Conservation (phyloP, 2,888 invertebrate species). For the Phaedon cochleariae region DNA sequence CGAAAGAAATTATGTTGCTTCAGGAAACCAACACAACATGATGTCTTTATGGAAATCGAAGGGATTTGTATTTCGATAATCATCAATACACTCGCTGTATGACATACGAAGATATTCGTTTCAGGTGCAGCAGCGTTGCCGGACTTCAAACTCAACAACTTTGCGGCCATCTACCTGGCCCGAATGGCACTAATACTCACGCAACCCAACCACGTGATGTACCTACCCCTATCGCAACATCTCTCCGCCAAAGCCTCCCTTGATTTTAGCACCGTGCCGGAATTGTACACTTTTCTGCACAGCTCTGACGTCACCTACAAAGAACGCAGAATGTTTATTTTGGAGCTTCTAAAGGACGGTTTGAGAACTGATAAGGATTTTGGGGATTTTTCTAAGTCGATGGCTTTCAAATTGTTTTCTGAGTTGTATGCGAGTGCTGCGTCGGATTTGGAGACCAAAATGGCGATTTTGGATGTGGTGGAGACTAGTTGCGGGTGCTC, state of each 20-base stretch:
- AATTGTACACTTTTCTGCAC: slow-evolving; percentile 85
- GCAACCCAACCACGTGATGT: slow-evolving; percentile 79
- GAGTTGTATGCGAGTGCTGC: slow-evolving; percentile 73
- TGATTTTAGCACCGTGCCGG: slow-evolving; percentile 83
- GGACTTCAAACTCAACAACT: slow-evolving; percentile 55
- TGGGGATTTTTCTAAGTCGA: slow-evolving; percentile 74
- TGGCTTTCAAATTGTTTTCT: slow-evolving; percentile 80
- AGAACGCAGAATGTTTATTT: slow-evolving; percentile 78
- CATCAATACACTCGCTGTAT: no score
- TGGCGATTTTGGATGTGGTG: slow-evolving; percentile 73
- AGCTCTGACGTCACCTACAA: slow-evolving; percentile 76
- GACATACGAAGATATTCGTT: no score
- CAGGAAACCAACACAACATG: no score
- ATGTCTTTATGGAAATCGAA: no score
- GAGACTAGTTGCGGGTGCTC: slow-evolving; percentile 67
- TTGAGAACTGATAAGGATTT: slow-evolving; percentile 79
- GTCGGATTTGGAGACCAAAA: slow-evolving; percentile 70
- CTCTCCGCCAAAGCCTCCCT: slow-evolving; percentile 71
- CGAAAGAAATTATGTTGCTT: no score
- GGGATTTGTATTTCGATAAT: no score
- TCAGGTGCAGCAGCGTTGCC: slow-evolving; percentile 48
- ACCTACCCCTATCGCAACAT: slow-evolving; percentile 70
- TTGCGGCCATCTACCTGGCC: slow-evolving; percentile 74
- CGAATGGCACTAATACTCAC: slow-evolving; percentile 75
- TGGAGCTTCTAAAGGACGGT: slow-evolving; percentile 80